Evolutionary conservation across 2,888 invertebrate species (phyloP), one percentile per base, ranked within the genome.

Genomic region (Pasiphila rectangulata): DNA sequence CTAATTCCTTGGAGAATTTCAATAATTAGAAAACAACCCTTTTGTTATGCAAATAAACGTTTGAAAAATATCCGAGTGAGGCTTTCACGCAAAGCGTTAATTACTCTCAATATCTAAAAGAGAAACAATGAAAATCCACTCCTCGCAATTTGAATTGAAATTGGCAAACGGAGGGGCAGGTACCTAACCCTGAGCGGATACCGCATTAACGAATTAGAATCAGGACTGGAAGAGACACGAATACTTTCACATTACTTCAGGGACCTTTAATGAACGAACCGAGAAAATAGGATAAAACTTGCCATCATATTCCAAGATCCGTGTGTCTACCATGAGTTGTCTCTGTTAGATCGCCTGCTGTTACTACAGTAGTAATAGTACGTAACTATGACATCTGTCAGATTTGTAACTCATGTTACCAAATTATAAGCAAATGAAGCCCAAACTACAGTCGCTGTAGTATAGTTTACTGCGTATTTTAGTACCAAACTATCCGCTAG

Each of bases 101-200:
- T 68, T 71, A 69, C 64, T 67, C 54, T 59, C 57, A 56, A 67
- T 66, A 67, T 61, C 64, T 65, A 63, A 64, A 64, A 61, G 64
- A 64, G 62, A 56, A 64, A 59, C 54, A 67, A 59, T 64, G 60
- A 52, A 64, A 71, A 68, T 63, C 67, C 70, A 65, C 69, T 72
- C 65, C 57, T 60, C 62, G 62, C 67, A 70, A 72, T 73, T 73
- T 67, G 72, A 75, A 73, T 73, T 73, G 73, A 73, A 74, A 75
- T 74, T 69, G 71, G 67, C 68, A 66, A 75, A 68, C 63, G 64
- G 57, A 47, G 59, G 53, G 50, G 51, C 16, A n/a, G 32, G 16
- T 45, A 48, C 40, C 56, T 53, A 53, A 49, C 59, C 53, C 54
- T 48, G 63, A 59, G 59, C 59, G 62, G 55, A 61, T 60, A 62